phyloP scores from a whole-genome alignment of 2,888 invertebrate species.

The Ormyrus labotus region DNA sequence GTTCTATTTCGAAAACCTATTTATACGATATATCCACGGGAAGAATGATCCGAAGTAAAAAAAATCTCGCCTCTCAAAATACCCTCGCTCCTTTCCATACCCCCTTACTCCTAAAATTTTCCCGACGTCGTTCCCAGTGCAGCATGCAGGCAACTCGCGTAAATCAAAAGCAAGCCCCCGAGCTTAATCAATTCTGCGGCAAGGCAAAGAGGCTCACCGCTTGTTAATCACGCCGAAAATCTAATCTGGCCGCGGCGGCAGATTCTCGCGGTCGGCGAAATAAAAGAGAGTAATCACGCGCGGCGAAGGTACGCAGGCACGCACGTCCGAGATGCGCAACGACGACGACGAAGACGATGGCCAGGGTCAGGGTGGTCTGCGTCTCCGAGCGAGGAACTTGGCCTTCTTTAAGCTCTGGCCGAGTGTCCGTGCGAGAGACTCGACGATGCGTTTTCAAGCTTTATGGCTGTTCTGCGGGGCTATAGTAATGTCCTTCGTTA shows the following conservation, averaged over 20 bases:
- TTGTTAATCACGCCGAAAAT: conserved; percentile 23
- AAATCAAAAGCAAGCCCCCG: conserved; percentile 34
- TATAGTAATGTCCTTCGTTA: too few relatives aligned
- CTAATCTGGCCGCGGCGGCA: conserved; percentile 31
- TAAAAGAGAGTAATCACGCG: background rate
- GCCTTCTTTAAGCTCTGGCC: conserved; percentile 20
- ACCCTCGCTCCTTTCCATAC: background rate
- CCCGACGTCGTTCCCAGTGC: background rate
- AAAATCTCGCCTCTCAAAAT: conserved; percentile 24
- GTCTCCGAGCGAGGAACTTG: conserved; percentile 21
- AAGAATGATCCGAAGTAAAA: background rate
- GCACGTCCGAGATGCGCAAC: conserved; percentile 2
- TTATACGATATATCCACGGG: conserved; percentile 23
- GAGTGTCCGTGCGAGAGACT: too few relatives aligned
- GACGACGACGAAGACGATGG: conserved; percentile 13
- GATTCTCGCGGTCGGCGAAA: conserved; percentile 24
- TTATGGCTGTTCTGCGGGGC: too few relatives aligned
- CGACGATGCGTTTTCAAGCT: too few relatives aligned
- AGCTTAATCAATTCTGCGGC: conserved; percentile 21
- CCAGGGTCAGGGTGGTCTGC: conserved; percentile 48
- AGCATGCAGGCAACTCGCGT: conserved; percentile 3
- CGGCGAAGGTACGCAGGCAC: background rate
- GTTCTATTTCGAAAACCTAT: conserved; percentile 42
- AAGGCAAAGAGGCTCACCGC: conserved; percentile 1
- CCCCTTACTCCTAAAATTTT: background rate